Evolutionary conservation across 1,140 invertebrate species (phyloP), one percentile per base, ranked within the genome.

Genomic region (Orchesella cincta): DNA sequence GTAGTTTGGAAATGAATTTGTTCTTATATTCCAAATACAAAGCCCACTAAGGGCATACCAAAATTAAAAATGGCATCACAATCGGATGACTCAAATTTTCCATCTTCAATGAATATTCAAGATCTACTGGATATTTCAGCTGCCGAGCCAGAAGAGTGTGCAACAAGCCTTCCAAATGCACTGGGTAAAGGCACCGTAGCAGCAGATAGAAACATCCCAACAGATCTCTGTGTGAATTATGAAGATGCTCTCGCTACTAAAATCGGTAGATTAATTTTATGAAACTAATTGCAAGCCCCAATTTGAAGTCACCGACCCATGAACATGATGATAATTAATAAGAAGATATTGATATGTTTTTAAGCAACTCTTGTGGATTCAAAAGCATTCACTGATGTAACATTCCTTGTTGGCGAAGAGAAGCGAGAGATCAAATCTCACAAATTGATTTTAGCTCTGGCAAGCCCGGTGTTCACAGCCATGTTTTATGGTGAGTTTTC

Each of bases 391-490:
- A 20, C 76, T n/a, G 79, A 80, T 39, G 76, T 78, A 20, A 73
- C 16, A 26, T 80, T 80, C 28, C 1, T 57, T 31, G 71, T 80
- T 31, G 79, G 79, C 1, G 71, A 34, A n/a, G 67, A 51, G 26
- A 70, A n/a, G 23, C 12, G 1, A 16, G 36, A 64, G 51, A 67
- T 75, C 16, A 1, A 26, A 29, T 76, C 72, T 18, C 79, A 80
- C 28, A 80, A 77, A 74, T 23, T 80, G 0, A 77, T 80, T 31
- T 46, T 80, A 31, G 79, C 79, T 33, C 33, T 75, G 16, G 29
- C 67, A 0, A 80, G 79, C 39, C 79, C 79, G 1, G 79, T 80
- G 16, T 80, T 80, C 75, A 39, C 57, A 0, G 72, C 79, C 5
- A 80, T 80, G 79, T 80, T 80, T 54, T 80, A 76, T 31, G 76